phyloP scores from a whole-genome alignment of 2,888 invertebrate species.

The Strigamia transsilvanica region DNA sequence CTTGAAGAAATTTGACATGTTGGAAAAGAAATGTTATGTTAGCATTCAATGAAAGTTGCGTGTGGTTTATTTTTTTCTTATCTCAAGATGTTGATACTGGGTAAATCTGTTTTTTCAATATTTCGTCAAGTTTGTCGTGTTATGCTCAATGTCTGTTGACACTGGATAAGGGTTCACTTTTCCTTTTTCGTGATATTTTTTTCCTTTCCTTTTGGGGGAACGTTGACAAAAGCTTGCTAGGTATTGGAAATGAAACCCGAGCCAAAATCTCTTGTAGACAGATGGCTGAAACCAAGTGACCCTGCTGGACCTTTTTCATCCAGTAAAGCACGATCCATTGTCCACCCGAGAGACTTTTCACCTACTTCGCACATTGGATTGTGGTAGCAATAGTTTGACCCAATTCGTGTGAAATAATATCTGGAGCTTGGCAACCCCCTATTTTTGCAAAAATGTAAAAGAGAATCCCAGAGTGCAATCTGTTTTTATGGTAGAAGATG shows the following conservation, averaged over 20 bases:
- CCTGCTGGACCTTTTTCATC: slow-evolving; percentile 34
- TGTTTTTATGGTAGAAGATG: slow-evolving; percentile 17
- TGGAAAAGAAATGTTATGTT: too few species aligned
- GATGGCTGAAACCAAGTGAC: slow-evolving; percentile 46
- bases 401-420: slow-evolving; percentile 35
- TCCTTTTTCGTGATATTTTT: slow-evolving; percentile 7
- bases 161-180: not conserved
- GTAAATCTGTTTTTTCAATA: slow-evolving; percentile 45
- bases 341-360: slow-evolving; percentile 42
- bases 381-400: slow-evolving; percentile 30
- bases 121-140: slow-evolving; percentile 18
- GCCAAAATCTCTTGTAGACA: slow-evolving; percentile 48
- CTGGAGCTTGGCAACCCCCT: slow-evolving; percentile 10
- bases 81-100: slow-evolving; percentile 22
- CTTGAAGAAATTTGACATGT: too few species aligned
- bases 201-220: slow-evolving; percentile 20
- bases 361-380: slow-evolving; percentile 24
- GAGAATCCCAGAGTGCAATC: not conserved
- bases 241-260: slow-evolving; percentile 38
- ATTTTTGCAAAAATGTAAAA: not conserved
- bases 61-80: not conserved
- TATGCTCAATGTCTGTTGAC: slow-evolving; percentile 34
- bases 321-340: slow-evolving; percentile 34
- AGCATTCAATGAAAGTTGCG: not conserved
- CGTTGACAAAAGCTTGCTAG: slow-evolving; percentile 21